A percentile compares a stretch with the other conserved stretches of the same genome.
Conservation (phyloP, 2,113 vertebrate genomes). For the Tenrec ecaudatus region DNA sequence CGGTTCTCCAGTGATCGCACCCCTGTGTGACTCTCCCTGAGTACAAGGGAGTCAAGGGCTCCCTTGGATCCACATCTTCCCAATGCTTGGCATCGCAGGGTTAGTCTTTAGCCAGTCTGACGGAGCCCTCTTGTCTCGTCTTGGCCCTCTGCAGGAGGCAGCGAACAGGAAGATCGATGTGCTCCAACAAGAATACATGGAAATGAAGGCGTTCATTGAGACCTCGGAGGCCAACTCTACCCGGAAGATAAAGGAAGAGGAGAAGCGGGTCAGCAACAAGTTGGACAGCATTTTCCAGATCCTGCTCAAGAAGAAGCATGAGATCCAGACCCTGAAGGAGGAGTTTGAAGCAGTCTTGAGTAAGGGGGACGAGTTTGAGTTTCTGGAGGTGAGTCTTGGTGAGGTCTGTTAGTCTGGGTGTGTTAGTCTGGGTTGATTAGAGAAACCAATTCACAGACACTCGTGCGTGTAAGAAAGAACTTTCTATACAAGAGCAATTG, state of each 20-base stretch:
- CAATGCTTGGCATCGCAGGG: rapidly evolving
- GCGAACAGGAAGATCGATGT: slow-evolving; percentile 83
- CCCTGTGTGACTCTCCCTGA: rapidly evolving
- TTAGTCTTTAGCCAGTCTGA: not conserved
- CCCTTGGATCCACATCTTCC: not conserved
- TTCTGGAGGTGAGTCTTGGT: slow-evolving; percentile 91
- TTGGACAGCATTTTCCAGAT: slow-evolving; percentile 82
- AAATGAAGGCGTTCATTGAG: slow-evolving; percentile 90
- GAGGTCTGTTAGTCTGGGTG: not conserved
- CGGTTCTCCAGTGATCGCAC: not conserved
- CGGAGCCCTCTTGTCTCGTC: not conserved
- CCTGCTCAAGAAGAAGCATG: slow-evolving; percentile 88
- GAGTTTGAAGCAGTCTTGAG: slow-evolving; percentile 87
- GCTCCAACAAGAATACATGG: slow-evolving; percentile 87
- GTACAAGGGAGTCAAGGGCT: not conserved
- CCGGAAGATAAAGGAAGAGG: slow-evolving; percentile 88
- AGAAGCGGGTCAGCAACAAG: slow-evolving; percentile 88
- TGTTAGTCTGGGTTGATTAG: no score
- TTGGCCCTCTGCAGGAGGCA: slow-evolving; percentile 84
- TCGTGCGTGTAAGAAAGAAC: no score
- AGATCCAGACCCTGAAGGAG: slow-evolving; percentile 86
- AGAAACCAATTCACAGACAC: no score
- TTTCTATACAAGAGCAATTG: no score
- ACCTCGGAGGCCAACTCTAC: slow-evolving; percentile 85
- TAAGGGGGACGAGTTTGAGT: slow-evolving; percentile 87